Evolutionary conservation across 2,888 invertebrate genomes (phyloP).

Genomic region (Poecilus cupreus): DNA sequence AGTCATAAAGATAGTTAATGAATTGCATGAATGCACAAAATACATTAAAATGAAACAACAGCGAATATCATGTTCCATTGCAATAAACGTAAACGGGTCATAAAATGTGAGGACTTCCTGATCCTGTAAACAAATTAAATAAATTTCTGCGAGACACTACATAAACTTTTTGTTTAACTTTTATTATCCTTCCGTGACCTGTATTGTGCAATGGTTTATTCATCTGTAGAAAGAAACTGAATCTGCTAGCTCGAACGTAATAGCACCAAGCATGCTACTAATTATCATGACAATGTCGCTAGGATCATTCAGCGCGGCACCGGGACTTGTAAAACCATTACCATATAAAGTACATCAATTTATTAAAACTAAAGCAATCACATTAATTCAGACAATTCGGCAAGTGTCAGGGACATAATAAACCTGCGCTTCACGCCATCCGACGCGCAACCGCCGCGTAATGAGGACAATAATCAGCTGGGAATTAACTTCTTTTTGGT

Average conservation of each 20-base stretch:
- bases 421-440: not conserved
- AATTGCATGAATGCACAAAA: too few relatives aligned
- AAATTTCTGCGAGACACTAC: not conserved
- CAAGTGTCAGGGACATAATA: constrained; percentile 43
- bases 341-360: constrained; percentile 58
- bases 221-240: constrained; percentile 2
- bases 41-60: too few relatives aligned
- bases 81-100: too few relatives aligned
- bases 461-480: constrained; percentile 7
- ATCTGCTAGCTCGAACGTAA: not conserved
- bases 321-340: constrained; percentile 53
- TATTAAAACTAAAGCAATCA: constrained; percentile 56
- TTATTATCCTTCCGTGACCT: not conserved
- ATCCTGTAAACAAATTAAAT: too few relatives aligned
- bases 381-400: constrained; percentile 55
- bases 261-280: not conserved
- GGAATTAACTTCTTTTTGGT: constrained; percentile 19
- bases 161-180: not conserved
- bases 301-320: not conserved
- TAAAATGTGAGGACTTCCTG: too few relatives aligned
- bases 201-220: not conserved
- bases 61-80: too few relatives aligned
- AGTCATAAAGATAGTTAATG: too few relatives aligned
- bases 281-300: constrained; percentile 20
- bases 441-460: not conserved